A percentile compares a stretch with the other conserved stretches of the same genome.
Evolutionary conservation across 1,140 invertebrate species (phyloP).

Genomic region (Temnothorax longispinosus): DNA sequence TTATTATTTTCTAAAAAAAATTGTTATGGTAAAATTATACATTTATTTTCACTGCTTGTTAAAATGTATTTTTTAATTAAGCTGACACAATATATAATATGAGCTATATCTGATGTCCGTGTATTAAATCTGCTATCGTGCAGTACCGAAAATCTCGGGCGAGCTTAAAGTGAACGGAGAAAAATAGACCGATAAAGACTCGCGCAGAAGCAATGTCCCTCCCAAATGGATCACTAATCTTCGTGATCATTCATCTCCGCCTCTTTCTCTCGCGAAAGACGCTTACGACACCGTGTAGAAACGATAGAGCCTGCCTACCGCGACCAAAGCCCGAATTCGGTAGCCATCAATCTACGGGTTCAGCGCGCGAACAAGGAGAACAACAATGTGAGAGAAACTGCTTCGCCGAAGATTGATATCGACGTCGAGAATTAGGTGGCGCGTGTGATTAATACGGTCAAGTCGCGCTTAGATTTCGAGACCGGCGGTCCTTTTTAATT

Average conservation of each 20-base stretch:
- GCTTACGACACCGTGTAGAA: conserved; percentile 15
- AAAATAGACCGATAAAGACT: conserved; percentile 39
- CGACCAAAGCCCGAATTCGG: conserved; percentile 26
- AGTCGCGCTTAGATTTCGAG: conserved; percentile 16
- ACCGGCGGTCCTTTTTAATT: conserved; percentile 34
- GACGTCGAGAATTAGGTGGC: conserved; percentile 24
- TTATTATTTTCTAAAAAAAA: neutral
- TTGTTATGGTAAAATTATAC: neutral
- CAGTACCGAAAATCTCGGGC: conserved; percentile 19
- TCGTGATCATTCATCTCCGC: conserved; percentile 38
- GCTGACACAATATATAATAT: neutral
- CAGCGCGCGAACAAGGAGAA: conserved; percentile 5
- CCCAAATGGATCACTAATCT: conserved; percentile 32
- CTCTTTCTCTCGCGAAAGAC: conserved; percentile 27
- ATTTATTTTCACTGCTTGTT: neutral
- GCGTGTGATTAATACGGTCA: conserved; percentile 33
- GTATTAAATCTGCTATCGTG: conserved; percentile 30
- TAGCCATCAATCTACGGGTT: conserved; percentile 48
- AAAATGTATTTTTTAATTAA: neutral
- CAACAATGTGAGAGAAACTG: neutral
- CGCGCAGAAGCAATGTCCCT: conserved; percentile 2
- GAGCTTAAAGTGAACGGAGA: conserved; percentile 7
- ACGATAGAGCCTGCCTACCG: neutral
- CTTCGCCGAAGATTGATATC: conserved; percentile 48
- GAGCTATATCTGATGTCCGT: neutral